Base-by-base conservation (phyloP, 2,113 vertebrate genomes). In the Zeus faber region DNA sequence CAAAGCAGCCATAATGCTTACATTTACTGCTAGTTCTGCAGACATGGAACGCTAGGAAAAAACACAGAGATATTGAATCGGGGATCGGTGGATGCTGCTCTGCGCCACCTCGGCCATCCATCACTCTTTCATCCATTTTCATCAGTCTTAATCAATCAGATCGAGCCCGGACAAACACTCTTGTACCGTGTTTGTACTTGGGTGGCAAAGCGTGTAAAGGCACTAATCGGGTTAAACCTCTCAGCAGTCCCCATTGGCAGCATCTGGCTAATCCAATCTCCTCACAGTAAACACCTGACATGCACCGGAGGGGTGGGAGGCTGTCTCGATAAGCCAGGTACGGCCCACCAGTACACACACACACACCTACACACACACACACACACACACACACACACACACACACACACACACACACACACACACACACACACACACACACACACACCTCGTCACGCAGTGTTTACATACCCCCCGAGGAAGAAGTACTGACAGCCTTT, bases 301-400 rank as follows among this genome's bases (percentile, higher is more conserved):
- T 59, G 60, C 23, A 16, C 13, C 13, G 33, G 33, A n/a, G n/a
- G 6, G 33, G 13, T 37, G 33, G 14, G 33, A n/a, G 13, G 82
- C 84, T 83, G 65, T 76, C 82, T 26, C 6, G 74, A 80, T 72
- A 79, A 84, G 82, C 65, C 67, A 73, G 53, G 16, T 26, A 56
- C 26, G 27, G 35, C 53, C 57, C 47, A 24, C 62, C 57, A 25
- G 58, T 40, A 65, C 33, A 44, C 37, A 22, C 39, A 25, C 56
- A 59, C 56, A 62, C 39, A 65, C 54, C 13, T 4, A 8, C 27
- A 47, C 25, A 60, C 22, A 11, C 11, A 20, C 8, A 33, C 37
- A 40, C 37, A 40, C 37, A 40, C 37, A 40, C 39, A 41, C 39
- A 41, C 37, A 40, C 37, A 40, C 46, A 40, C 24, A 44, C 53